Base-by-base conservation (phyloP, 2,113 vertebrate species). In the Aviceda subcristata region DNA sequence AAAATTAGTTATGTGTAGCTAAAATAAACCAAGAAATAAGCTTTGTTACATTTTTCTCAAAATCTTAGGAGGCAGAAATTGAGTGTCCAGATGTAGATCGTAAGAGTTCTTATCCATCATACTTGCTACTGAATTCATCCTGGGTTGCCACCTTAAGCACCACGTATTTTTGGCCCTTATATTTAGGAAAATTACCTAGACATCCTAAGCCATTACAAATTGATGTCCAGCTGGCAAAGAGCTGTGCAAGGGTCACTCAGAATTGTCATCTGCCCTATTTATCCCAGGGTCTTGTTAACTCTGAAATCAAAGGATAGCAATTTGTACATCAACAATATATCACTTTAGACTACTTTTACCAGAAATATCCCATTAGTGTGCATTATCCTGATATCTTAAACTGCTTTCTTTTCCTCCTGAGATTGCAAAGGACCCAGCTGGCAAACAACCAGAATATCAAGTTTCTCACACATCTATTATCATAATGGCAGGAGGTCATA, bases 341-440 rank as follows among this genome's bases (percentile, higher is more conserved):
- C 69, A 82, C 39, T 84, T 88, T 20, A 85, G 77, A 79, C 62
- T 72, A 69, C 73, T 85, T 94, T 79, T 69, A 95, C 64, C 56
- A 94, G 94, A 92, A 95, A 95, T 74, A 91, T 27, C n/a, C 59
- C 83, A 95, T 93, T 95, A 97, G 86, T 27, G 84, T 76, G 53
- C 93, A 97, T 97, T 97, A 94, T 69, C 92, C 48, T 92, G 76
- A 34, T 94, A 89, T 94, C 83, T 92, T 93, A 75, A 87, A 75
- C 60, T 38, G 60, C 41, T 5, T 45, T 30, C 48, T 78, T 84
- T 77, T 84, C 30, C 75, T 92, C 88, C 51, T 51, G 92, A 94
- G 94, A 72, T 24, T 64, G 20, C 84, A 91, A 94, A 95, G 77
- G 50, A 91, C 24, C 7, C 66, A 87, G 41, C 68, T 94, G 95